Conservation (phyloP, 2,888 invertebrate species). For the Cheilosia scutellata region DNA sequence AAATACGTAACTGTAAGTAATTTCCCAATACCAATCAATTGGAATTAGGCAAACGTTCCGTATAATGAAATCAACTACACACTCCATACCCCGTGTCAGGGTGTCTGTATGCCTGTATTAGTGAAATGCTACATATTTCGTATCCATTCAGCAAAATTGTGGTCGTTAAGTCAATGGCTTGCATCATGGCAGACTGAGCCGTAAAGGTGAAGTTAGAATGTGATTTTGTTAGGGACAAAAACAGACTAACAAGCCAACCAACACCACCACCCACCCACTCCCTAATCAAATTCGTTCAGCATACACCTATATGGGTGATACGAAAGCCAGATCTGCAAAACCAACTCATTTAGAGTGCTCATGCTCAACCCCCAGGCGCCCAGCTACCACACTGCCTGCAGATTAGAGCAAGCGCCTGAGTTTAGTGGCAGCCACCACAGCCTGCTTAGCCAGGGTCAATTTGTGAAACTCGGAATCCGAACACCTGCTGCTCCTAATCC, state of each 20-base stretch:
- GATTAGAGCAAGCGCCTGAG: conserved; percentile 68
- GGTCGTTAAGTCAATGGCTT: conserved; percentile 71
- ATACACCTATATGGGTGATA: conserved; percentile 48
- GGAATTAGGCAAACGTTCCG: conserved; percentile 59
- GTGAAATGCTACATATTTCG: conserved; percentile 56
- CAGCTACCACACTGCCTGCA: conserved; percentile 47
- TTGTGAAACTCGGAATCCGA: conserved; percentile 72
- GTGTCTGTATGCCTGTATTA: neutral
- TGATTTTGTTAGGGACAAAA: conserved; percentile 70
- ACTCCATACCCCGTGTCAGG: neutral
- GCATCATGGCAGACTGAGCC: conserved; percentile 53
- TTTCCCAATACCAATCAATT: conserved; percentile 71
- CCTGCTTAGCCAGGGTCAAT: conserved; percentile 72
- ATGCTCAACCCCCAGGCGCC: conserved; percentile 10
- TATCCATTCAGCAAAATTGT: conserved; percentile 63
- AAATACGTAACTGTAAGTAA: conserved; percentile 67
- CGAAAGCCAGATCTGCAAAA: conserved; percentile 48
- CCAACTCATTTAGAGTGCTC: conserved; percentile 58
- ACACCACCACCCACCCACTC: conserved; percentile 15
- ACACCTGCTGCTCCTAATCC: conserved; percentile 75
- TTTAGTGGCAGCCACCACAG: conserved; percentile 58
- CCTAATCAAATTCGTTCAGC: conserved; percentile 32
- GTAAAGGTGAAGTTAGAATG: conserved; percentile 69
- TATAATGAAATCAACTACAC: conserved; percentile 38
- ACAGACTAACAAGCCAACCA: conserved; percentile 58